Evolutionary conservation across 2,113 vertebrate species (phyloP).

Genomic region (Eulemur macaco): DNA sequence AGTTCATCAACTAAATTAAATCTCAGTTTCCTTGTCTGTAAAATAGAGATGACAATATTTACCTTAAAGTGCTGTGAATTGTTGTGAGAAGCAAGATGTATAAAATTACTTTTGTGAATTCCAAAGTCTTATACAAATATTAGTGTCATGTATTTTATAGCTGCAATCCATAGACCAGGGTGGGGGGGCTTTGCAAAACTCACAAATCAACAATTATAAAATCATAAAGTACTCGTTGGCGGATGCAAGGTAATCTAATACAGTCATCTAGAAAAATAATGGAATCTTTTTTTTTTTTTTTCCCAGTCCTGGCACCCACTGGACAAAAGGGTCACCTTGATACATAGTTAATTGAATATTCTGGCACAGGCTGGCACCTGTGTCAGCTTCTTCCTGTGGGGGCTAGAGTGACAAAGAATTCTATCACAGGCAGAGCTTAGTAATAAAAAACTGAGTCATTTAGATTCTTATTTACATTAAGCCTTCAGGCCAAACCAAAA

Average conservation of each 20-base stretch:
- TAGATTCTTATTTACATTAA: constrained; percentile 63
- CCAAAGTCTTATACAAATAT: background rate
- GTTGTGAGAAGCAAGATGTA: background rate
- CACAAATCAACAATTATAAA: background rate
- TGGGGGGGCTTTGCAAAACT: background rate
- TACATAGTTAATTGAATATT: constrained; percentile 21
- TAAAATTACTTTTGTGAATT: background rate
- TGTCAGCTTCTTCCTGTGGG: background rate
- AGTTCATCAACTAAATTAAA: background rate
- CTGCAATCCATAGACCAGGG: background rate
- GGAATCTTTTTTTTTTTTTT: background rate
- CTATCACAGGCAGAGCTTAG: background rate
- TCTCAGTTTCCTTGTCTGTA: constrained; percentile 7
- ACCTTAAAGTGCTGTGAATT: background rate
- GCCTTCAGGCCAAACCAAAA: constrained; percentile 45
- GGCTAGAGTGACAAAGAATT: constrained; percentile 39
- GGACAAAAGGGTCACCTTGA: constrained; percentile 38
- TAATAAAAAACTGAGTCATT: constrained; percentile 38
- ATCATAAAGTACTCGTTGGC: background rate
- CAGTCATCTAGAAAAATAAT: constrained; percentile 41
- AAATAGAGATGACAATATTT: background rate
- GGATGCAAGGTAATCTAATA: constrained; percentile 20
- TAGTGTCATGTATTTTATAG: background rate
- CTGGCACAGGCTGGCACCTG: background rate
- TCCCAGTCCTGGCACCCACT: background rate